Evolutionary conservation across 2,888 invertebrate species (phyloP), one percentile per base, ranked within the genome.

Genomic region (Brassicogethes aeneus): DNA sequence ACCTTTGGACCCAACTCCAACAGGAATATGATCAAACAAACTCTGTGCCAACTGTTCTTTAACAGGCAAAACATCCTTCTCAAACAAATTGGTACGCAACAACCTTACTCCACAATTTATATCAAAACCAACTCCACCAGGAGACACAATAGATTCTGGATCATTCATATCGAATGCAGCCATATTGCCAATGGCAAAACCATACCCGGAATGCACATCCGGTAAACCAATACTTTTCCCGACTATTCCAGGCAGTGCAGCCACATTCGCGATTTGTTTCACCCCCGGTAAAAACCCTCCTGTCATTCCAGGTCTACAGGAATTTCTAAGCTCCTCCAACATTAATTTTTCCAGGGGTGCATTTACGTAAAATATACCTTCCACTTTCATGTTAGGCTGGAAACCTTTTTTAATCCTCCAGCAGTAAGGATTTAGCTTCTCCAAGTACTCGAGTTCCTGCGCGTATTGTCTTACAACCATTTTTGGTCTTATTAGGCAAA

Each of bases 151-250:
- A 3, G 97, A 86, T 47, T 82, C 75, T 0, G 93, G 92, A 71
- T 99, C 80, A 53, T 81, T 74, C 71, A 91, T 83, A 69, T 99
- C 97, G 72, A 99, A 99, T 2, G 99, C 99, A 46, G 99, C 99
- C 91, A 99, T 96, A 67, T 99, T 99, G 39, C 96, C 87, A 65
- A 99, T 99, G 10, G 99, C 97, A 78, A 99, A 99, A 39, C 99
- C 99, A 73, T 99, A 99, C 12, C 99, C 99, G 2, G 96, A 92
- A 69, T 97, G 97, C 13, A 97, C 82, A 71, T 97, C 97, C 0
- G 97, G 97, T 43, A 97, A 72, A 2, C 96, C 97, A 42, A 97
- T 85, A 1, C 96, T 96, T 53, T 67, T 77, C 35, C 91, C 90
- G 10, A 97, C 94, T 51, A 97, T 97, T 1, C 97, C 97, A 8